phyloP scores from a whole-genome alignment of 1,140 invertebrate genomes.

The silkworm (Bombyx mori) region DNA sequence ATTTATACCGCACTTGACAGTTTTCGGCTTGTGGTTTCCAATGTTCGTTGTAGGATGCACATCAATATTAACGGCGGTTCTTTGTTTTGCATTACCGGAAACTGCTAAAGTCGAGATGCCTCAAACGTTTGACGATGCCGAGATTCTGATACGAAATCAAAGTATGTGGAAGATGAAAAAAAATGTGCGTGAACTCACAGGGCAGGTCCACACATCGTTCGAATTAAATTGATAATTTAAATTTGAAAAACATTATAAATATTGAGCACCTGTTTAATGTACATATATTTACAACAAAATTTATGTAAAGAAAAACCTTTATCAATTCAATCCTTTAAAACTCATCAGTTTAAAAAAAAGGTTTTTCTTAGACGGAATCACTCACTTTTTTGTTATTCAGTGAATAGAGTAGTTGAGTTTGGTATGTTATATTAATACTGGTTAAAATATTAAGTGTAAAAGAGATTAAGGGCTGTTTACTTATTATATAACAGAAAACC shows the following conservation, averaged over 20 bases:
- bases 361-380: too few species aligned
- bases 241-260: background rate
- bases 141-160: constrained; percentile 46
- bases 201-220: constrained; percentile 29
- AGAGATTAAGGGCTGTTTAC: too few species aligned
- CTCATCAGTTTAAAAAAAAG: too few species aligned
- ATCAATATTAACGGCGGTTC: constrained; percentile 77
- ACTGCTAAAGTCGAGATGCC: constrained; percentile 82
- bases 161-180: constrained; percentile 11
- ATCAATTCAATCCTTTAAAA: too few species aligned
- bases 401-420: too few species aligned
- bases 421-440: too few species aligned
- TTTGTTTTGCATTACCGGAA: constrained; percentile 81
- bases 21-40: constrained; percentile 71
- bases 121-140: constrained; percentile 82
- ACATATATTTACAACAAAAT: background rate
- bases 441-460: too few species aligned
- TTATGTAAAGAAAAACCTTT: too few species aligned
- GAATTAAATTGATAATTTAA: constrained; percentile 19
- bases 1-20: constrained; percentile 47
- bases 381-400: too few species aligned
- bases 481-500: too few species aligned
- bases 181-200: background rate
- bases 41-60: constrained; percentile 80
- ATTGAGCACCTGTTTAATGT: background rate